A percentile compares a stretch with the other conserved stretches of the same genome.
These are phyloP conservation scores for Indri indri DNA, from an alignment of 2,113 vertebrate species.

Conservation along the genomic window DNA sequence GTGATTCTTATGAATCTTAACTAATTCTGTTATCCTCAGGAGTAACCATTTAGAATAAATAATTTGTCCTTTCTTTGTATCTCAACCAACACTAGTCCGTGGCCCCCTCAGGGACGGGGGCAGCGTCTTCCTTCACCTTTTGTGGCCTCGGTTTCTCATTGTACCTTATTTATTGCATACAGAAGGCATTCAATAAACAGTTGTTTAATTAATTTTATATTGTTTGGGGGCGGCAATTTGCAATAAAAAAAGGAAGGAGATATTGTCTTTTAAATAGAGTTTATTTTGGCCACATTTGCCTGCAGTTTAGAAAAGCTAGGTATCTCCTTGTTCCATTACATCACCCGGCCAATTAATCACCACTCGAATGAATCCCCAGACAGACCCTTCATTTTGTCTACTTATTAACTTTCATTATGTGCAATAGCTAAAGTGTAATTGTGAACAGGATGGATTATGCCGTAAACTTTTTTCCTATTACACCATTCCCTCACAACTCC, in stretches of 20 bases:
- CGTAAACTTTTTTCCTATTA: conserved; percentile 84
- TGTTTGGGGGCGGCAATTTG: conserved; percentile 48
- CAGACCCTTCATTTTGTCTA: conserved; percentile 84
- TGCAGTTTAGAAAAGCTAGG: conserved; percentile 69
- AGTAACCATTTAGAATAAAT: conserved; percentile 65
- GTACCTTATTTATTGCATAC: background rate
- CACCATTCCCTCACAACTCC: conserved; percentile 89
- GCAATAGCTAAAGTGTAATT: conserved; percentile 85
- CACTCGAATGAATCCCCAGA: conserved; percentile 83
- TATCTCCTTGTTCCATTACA: conserved; percentile 80
- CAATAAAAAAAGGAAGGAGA: conserved; percentile 55
- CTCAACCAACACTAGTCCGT: background rate
- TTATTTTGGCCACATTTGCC: conserved; percentile 57
- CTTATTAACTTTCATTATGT: conserved; percentile 89
- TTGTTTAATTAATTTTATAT: conserved; percentile 68
- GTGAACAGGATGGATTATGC: conserved; percentile 88
- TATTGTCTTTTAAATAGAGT: conserved; percentile 68
- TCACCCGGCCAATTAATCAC: conserved; percentile 85
- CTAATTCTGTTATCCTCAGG: conserved; percentile 60
- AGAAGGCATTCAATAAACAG: conserved; percentile 41
- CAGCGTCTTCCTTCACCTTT: background rate
- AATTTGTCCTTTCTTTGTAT: conserved; percentile 60
- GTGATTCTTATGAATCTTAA: conserved; percentile 69
- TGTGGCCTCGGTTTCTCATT: background rate
- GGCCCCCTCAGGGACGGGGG: background rate